These are phyloP conservation scores for Beroe ovata DNA, from an alignment of 37 sponge, comb jelly and placozoan genomes.

Conservation along the genomic window DNA sequence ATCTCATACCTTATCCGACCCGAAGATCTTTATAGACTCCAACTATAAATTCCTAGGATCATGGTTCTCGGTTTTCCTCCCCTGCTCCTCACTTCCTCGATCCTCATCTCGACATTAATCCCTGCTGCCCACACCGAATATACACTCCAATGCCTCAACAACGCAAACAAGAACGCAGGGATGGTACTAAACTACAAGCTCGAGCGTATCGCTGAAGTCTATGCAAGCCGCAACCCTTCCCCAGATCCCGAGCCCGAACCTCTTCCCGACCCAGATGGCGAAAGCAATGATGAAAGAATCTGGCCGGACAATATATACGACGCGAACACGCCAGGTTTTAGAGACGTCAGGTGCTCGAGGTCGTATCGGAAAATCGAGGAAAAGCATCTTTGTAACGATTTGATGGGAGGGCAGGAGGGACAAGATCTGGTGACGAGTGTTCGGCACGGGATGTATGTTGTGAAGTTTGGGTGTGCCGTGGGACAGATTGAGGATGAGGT, in stretches of 20 bases:
- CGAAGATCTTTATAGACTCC: too few species aligned
- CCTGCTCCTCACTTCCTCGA: too few species aligned
- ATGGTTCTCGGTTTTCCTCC: too few species aligned
- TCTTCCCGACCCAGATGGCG: too few species aligned
- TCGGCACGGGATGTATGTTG: background rate
- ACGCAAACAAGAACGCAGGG: background rate
- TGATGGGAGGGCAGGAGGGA: background rate
- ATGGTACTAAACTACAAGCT: background rate
- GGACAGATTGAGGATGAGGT: background rate
- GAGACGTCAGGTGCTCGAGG: background rate
- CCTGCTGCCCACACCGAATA: too few species aligned
- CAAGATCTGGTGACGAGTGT: background rate
- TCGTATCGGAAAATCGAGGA: background rate
- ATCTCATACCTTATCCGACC: too few species aligned
- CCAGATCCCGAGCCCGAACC: background rate
- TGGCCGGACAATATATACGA: background rate
- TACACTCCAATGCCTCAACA: background rate
- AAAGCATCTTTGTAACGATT: background rate
- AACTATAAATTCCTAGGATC: too few species aligned
- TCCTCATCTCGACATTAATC: too few species aligned
- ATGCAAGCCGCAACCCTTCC: background rate
- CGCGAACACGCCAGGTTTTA: background rate
- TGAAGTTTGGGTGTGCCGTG: background rate
- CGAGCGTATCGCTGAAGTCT: background rate
- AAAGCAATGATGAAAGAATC: background rate